phyloP scores from a whole-genome alignment of 2,888 invertebrate genomes.

The Parnassius apollo region DNA sequence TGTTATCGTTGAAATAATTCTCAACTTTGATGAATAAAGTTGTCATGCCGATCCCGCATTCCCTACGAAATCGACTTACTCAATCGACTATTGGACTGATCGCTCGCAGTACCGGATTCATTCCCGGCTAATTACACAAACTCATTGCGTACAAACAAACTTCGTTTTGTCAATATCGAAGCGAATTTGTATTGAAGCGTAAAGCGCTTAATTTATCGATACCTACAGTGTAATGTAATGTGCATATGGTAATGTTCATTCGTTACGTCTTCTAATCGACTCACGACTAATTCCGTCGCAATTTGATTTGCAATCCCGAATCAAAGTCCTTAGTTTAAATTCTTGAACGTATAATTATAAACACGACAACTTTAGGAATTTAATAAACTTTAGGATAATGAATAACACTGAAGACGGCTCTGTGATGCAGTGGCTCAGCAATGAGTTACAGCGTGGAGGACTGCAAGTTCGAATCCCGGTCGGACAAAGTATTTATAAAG shows the following conservation, averaged over 20 bases:
- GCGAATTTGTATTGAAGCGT: conserved; percentile 11
- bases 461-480: too few relatives aligned
- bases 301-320: too few relatives aligned
- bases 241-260: conserved; percentile 2
- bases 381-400: too few relatives aligned
- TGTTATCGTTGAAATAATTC: too few relatives aligned
- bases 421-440: too few relatives aligned
- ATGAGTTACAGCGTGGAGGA: too few relatives aligned
- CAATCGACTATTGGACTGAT: conserved; percentile 42
- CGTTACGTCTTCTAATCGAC: conserved; percentile 3
- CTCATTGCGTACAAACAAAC: conserved; percentile 44
- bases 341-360: too few relatives aligned
- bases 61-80: conserved; percentile 30
- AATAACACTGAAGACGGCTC: too few relatives aligned
- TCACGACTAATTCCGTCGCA: neutral
- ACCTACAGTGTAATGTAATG: conserved; percentile 5
- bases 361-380: too few relatives aligned
- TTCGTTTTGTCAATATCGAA: conserved; percentile 40
- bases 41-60: conserved; percentile 14
- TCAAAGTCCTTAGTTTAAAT: too few relatives aligned
- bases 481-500: too few relatives aligned
- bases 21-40: neutral
- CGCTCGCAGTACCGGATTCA: conserved; percentile 38
- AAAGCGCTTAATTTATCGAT: conserved; percentile 16
- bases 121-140: conserved; percentile 44